phyloP scores from a whole-genome alignment of 1,140 invertebrate species.

The Drosophila repleta region DNA sequence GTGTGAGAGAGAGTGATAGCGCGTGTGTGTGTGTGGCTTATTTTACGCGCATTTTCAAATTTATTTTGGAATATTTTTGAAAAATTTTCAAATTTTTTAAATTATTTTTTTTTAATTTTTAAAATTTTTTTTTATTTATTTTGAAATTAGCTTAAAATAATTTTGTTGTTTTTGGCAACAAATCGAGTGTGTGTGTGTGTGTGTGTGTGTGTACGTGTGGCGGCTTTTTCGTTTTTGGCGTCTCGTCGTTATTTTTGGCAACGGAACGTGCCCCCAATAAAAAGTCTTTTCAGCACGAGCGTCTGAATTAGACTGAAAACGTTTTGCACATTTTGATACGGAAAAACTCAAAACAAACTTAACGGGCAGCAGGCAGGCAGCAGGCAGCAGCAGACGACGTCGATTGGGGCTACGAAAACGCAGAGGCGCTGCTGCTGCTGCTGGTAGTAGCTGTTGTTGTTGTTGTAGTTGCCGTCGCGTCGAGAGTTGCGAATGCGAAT shows the following conservation, averaged over 20 bases:
- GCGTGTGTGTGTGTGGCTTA: slow-evolving; percentile 21
- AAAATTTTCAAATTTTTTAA: no score
- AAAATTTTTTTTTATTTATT: slow-evolving; percentile 1
- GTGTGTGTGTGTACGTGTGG: slow-evolving; percentile 1
- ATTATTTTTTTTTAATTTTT: not conserved
- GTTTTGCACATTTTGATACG: slow-evolving; percentile 84
- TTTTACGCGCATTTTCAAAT: slow-evolving; percentile 10
- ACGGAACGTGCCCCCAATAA: slow-evolving; percentile 64
- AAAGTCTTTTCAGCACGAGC: slow-evolving; percentile 84
- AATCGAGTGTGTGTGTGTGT: slow-evolving; percentile 3
- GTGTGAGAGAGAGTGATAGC: slow-evolving; percentile 20
- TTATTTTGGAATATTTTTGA: not conserved
- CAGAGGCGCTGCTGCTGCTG: slow-evolving; percentile 39
- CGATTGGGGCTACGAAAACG: slow-evolving; percentile 27
- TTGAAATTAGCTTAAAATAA: slow-evolving; percentile 10
- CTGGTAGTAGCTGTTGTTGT: slow-evolving; percentile 33
- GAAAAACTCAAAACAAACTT: slow-evolving; percentile 84
- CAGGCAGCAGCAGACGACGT: slow-evolving; percentile 37
- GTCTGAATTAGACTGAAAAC: slow-evolving; percentile 84
- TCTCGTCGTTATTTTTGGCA: slow-evolving; percentile 12
- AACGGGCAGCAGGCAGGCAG: slow-evolving; percentile 34
- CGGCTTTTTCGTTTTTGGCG: slow-evolving; percentile 42
- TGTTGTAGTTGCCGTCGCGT: slow-evolving; percentile 46
- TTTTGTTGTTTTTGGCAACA: slow-evolving; percentile 4
- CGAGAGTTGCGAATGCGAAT: slow-evolving; percentile 68